These are phyloP conservation scores for Nycteola revayana DNA, from an alignment of 2,888 invertebrate genomes.

Conservation along the genomic window DNA sequence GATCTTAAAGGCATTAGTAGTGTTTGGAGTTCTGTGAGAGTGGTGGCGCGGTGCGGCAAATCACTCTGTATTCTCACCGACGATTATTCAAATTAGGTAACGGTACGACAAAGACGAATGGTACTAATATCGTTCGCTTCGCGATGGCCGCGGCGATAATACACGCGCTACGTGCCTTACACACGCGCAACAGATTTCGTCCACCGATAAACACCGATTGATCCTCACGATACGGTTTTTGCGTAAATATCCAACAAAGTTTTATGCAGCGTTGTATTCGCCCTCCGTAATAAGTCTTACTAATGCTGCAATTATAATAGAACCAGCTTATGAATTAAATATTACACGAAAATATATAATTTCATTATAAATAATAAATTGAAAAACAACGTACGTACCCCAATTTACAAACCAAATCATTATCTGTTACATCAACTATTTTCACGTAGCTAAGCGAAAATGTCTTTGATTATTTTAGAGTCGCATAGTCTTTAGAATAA, in stretches of 20 bases:
- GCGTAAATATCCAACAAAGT: constrained; percentile 74
- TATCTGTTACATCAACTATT: too few relatives aligned
- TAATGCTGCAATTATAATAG: too few relatives aligned
- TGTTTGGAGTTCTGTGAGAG: constrained; percentile 34
- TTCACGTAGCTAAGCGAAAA: too few relatives aligned
- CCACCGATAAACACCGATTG: constrained; percentile 74
- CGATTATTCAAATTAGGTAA: constrained; percentile 81
- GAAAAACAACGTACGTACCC: too few relatives aligned
- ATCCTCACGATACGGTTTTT: constrained; percentile 75
- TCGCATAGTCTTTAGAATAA: too few relatives aligned
- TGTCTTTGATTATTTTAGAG: too few relatives aligned
- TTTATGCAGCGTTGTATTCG: constrained; percentile 57
- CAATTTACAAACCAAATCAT: too few relatives aligned
- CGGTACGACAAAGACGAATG: constrained; percentile 81
- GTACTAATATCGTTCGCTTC: constrained; percentile 73
- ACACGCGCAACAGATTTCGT: constrained; percentile 76
- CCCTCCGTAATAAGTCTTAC: too few relatives aligned
- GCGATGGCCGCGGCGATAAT: constrained; percentile 70
- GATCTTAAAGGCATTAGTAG: constrained; percentile 31
- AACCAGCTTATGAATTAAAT: too few relatives aligned
- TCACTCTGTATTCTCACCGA: constrained; percentile 76
- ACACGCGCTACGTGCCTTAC: constrained; percentile 64
- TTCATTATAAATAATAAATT: too few relatives aligned
- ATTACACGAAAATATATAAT: too few relatives aligned
- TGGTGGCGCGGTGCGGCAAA: constrained; percentile 56